Evolutionary conservation across 64 coral and sea anemone genomes (phyloP), one percentile per base, ranked within the genome.

Genomic region (Stichodactyla helianthus): DNA sequence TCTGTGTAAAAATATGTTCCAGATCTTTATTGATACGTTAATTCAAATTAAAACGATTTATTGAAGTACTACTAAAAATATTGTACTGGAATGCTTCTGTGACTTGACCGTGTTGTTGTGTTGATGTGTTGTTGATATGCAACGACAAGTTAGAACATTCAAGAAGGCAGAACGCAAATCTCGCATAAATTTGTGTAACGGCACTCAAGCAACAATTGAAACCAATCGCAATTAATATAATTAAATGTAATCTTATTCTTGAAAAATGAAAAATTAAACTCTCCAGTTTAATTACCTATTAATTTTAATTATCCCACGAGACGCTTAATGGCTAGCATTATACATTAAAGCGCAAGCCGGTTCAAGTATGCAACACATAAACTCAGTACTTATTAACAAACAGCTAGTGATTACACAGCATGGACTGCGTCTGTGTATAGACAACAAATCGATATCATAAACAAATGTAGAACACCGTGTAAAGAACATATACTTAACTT

Each of bases 191-290:
- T 65, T n/a, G 0, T 13, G 19, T 20, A 22, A 65, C 5, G 22
- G 19, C 19, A 65, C 8, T n/a, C 62, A 65, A 18, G 62, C 62
- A 22, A 65, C 62, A 22, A 65, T 65, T 65, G 62, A 65, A 62
- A 62, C 26, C 22, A 70, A 74, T 74, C 68, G 23, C 25, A 25
- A 74, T 31, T 10, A 35, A 74, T 26, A 31, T 74, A 74, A 74
- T 74, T 74, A 74, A 74, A 27, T 31, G 68, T 74, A 74, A 74
- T 74, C 27, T 74, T 74, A 74, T 26, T 31, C n/a, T 74, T 74
- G 68, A 74, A 31, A 65, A 74, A 74, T 74, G 5, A 11, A 31
- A 12, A 74, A 74, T 74, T 74, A 74, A 74, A 35, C 68, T 31
- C 68, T 74, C 27, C n/a, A 74, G 17, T 27, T 65, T 31, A 31